These are phyloP conservation scores for Sabellastarte sp. DNA, from an alignment of 2,888 invertebrate genomes.

Conservation along the genomic window DNA sequence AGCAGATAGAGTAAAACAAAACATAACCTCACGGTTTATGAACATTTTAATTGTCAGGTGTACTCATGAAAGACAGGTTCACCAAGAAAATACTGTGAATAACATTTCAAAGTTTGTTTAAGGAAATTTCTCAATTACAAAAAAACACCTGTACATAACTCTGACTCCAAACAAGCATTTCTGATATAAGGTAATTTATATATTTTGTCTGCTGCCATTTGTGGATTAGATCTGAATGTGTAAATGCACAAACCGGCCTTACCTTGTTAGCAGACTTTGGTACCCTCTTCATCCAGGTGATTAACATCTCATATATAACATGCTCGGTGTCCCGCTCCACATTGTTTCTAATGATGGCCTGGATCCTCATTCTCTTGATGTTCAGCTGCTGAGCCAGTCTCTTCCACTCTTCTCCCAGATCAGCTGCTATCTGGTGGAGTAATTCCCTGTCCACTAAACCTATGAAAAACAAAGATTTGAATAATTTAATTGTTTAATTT, in stretches of 20 bases:
- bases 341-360: constrained; percentile 51
- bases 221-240: not conserved
- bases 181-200: no score
- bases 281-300: constrained; percentile 51
- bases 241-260: not conserved
- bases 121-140: not conserved
- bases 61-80: not conserved
- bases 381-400: constrained; percentile 42
- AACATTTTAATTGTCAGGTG: no score
- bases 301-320: constrained; percentile 50
- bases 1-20: no score
- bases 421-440: constrained; percentile 38
- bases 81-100: no score
- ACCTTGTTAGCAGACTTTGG: constrained; percentile 51
- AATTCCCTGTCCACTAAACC: constrained; percentile 43
- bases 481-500: no score
- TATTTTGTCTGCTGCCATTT: no score
- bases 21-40: no score
- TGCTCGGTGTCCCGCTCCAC: constrained; percentile 37
- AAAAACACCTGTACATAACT: no score
- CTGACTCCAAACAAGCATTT: no score
- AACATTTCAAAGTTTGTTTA: no score
- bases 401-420: constrained; percentile 52
- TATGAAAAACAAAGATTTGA: no score
- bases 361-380: constrained; percentile 43